A percentile compares a stretch with the other conserved stretches of the same genome.
These are phyloP conservation scores for Tarsius wallacei DNA, from an alignment of 2,797 vertebrate genomes.

Conservation along the genomic window DNA sequence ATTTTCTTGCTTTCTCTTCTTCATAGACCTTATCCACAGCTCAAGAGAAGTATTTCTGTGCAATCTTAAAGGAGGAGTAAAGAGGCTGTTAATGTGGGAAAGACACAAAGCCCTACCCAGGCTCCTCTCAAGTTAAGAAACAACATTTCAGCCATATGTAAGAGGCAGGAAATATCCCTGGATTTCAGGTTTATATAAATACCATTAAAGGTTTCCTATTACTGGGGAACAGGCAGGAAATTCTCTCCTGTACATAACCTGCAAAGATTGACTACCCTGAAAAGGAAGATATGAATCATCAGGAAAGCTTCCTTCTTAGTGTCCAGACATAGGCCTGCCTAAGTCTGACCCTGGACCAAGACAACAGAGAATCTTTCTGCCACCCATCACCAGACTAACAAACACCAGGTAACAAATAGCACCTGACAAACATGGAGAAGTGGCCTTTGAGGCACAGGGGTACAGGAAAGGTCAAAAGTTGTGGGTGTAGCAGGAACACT, in stretches of 20 bases:
- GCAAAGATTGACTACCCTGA: background rate
- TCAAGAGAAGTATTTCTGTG: background rate
- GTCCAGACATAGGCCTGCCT: background rate
- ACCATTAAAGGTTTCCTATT: background rate
- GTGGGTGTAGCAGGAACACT: background rate
- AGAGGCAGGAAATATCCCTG: background rate
- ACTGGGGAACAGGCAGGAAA: background rate
- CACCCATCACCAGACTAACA: background rate
- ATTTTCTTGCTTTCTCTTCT: background rate
- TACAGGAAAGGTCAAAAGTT: background rate
- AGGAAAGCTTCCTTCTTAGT: background rate
- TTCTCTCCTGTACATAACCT: background rate
- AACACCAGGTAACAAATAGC: background rate
- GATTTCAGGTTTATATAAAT: background rate
- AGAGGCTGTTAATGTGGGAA: background rate
- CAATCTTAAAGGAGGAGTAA: too few species aligned
- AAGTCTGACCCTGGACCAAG: background rate
- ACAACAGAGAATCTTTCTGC: background rate
- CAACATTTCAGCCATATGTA: background rate
- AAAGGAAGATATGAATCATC: background rate
- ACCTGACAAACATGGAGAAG: background rate
- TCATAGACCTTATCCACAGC: too few species aligned
- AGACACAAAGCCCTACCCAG: background rate
- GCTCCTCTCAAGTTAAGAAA: background rate
- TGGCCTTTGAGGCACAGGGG: background rate